These are phyloP conservation scores for Astyanax mexicanus DNA, from an alignment of 2,797 vertebrate species.

Conservation along the genomic window DNA sequence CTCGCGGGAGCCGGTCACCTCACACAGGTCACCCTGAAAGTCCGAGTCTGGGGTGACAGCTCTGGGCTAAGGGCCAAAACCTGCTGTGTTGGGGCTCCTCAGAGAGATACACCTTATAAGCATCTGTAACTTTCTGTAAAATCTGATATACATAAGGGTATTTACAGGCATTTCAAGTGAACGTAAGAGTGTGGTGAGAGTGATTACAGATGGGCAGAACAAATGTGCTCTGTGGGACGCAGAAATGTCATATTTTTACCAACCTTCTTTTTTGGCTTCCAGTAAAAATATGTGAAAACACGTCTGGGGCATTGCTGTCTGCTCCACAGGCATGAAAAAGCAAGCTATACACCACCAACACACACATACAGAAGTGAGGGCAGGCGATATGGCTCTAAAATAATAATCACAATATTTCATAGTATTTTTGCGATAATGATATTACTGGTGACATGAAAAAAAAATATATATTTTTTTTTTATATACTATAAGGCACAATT, in stretches of 20 bases:
- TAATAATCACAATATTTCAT: too few species aligned
- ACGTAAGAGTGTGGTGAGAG: neutral
- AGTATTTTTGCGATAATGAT: too few species aligned
- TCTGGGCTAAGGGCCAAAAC: neutral
- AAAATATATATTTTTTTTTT: too few species aligned
- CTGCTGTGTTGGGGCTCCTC: neutral
- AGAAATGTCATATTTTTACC: slow-evolving; percentile 6
- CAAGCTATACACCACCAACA: neutral
- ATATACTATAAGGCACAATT: too few species aligned
- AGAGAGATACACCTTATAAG: neutral
- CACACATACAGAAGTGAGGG: neutral
- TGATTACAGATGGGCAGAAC: slow-evolving; percentile 14
- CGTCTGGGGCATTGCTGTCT: neutral
- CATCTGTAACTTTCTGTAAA: neutral
- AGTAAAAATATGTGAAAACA: neutral
- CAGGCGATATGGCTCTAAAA: too few species aligned
- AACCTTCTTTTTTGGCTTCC: neutral
- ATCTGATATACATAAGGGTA: slow-evolving; percentile 4
- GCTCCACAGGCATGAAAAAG: neutral
- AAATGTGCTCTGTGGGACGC: neutral
- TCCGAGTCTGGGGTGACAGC: neutral
- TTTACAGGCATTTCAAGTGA: slow-evolving; percentile 13
- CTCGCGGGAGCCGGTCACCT: slow-evolving; percentile 31
- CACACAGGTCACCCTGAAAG: slow-evolving; percentile 9
- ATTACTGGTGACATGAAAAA: too few species aligned